Conservation (phyloP, 2,113 vertebrate genomes). For the Lichenostomus cassidix region DNA sequence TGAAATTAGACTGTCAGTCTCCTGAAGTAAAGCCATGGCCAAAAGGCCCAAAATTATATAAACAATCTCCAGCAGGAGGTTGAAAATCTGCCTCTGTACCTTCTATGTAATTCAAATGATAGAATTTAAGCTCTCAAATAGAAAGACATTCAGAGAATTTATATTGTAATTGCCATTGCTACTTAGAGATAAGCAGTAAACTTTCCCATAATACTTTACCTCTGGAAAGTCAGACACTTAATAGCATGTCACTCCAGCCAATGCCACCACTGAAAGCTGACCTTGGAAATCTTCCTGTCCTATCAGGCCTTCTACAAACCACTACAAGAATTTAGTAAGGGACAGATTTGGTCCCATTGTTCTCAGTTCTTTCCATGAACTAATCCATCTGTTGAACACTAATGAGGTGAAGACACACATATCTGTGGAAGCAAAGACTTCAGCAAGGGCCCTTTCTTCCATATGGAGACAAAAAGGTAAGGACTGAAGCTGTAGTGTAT, state of each 20-base stretch:
- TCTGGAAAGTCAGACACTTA: background rate
- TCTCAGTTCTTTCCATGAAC: background rate
- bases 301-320: background rate
- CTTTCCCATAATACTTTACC: background rate
- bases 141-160: background rate
- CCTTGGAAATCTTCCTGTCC: background rate
- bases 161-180: background rate
- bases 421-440: background rate
- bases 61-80: background rate
- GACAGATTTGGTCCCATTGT: background rate
- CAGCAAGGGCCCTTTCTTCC: background rate
- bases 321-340: background rate
- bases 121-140: background rate
- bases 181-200: background rate
- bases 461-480: background rate
- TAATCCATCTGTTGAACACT: background rate
- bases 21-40: background rate
- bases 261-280: background rate
- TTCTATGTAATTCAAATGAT: background rate
- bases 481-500: background rate
- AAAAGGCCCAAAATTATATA: background rate
- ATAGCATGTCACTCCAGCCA: background rate
- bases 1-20: background rate
- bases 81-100: background rate
- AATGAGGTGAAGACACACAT: background rate